phyloP scores from a whole-genome alignment of 2,797 vertebrate species.

The Australoheros facetus region DNA sequence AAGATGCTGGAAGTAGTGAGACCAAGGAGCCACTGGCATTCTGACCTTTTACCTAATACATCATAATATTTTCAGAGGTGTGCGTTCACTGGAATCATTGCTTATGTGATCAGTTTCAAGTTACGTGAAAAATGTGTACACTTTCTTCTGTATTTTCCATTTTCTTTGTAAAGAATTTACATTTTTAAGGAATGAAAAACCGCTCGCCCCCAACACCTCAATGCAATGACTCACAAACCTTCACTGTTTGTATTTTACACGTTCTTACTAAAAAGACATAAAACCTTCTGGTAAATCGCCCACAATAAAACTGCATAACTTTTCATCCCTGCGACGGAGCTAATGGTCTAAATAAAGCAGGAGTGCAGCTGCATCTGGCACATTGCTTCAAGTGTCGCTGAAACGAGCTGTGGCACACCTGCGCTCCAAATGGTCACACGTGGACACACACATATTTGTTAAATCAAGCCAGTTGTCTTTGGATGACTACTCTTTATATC shows the following conservation, averaged over 20 bases:
- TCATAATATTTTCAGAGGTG: neutral
- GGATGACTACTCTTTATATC: slow-evolving; percentile 56
- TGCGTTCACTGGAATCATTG: neutral
- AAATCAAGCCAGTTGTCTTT: slow-evolving; percentile 40
- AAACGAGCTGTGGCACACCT: slow-evolving; percentile 44
- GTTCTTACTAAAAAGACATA: neutral
- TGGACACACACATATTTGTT: slow-evolving; percentile 2
- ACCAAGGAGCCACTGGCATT: neutral
- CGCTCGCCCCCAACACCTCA: neutral
- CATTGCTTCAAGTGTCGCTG: slow-evolving; percentile 41
- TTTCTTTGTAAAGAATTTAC: neutral
- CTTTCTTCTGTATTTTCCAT: neutral
- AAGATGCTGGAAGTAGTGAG: neutral
- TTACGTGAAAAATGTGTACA: neutral
- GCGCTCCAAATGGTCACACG: neutral
- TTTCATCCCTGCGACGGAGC: slow-evolving; percentile 23
- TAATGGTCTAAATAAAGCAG: slow-evolving; percentile 59
- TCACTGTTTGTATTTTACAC: neutral
- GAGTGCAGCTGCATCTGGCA: slow-evolving; percentile 36
- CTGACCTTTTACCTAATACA: neutral
- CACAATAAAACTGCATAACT: slow-evolving; percentile 22
- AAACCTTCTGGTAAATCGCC: neutral
- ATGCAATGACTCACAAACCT: neutral
- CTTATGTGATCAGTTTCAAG: neutral
- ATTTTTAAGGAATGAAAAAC: neutral